Percentiles rank a stretch among this genome's conserved stretches.
Conservation (phyloP, 2,888 invertebrate genomes). For the Watsonalla binaria region DNA sequence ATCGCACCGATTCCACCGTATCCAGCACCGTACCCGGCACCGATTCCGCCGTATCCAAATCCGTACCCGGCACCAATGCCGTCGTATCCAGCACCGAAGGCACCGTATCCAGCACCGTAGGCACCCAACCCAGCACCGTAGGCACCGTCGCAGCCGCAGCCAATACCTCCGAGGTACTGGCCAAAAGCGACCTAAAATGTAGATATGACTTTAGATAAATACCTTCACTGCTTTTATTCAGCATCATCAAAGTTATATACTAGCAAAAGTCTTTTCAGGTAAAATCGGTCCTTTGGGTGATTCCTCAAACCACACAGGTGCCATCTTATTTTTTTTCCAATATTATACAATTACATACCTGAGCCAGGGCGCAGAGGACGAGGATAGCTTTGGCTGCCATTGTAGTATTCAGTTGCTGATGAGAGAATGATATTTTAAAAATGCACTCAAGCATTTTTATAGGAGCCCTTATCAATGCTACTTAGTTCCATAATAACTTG, state of each 20-base stretch:
- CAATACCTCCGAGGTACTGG: conserved; percentile 8
- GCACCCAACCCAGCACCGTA: background rate
- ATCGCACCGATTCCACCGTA: background rate
- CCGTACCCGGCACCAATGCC: conserved; percentile 1
- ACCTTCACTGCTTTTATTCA: too few species aligned
- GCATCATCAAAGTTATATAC: too few species aligned
- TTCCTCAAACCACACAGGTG: too few species aligned
- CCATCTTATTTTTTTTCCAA: too few species aligned
- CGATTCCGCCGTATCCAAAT: background rate
- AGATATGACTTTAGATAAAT: too few species aligned
- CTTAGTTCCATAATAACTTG: too few species aligned
- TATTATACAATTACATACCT: conserved; percentile 2
- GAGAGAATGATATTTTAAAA: too few species aligned
- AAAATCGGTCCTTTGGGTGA: too few species aligned
- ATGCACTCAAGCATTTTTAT: too few species aligned
- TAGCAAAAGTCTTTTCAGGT: too few species aligned
- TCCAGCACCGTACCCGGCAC: conserved; percentile 2
- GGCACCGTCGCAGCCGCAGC: too few species aligned
- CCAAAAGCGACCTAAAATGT: conserved; percentile 12
- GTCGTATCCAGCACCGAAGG: conserved; percentile 5
- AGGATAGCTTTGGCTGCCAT: conserved; percentile 4
- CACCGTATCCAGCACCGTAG: conserved; percentile 8
- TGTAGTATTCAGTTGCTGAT: background rate
- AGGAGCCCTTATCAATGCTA: too few species aligned
- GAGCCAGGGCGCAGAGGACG: conserved; percentile 6